Evolutionary conservation across 2,888 invertebrate genomes (phyloP), one percentile per base, ranked within the genome.

Genomic region (Endomychus coccineus): DNA sequence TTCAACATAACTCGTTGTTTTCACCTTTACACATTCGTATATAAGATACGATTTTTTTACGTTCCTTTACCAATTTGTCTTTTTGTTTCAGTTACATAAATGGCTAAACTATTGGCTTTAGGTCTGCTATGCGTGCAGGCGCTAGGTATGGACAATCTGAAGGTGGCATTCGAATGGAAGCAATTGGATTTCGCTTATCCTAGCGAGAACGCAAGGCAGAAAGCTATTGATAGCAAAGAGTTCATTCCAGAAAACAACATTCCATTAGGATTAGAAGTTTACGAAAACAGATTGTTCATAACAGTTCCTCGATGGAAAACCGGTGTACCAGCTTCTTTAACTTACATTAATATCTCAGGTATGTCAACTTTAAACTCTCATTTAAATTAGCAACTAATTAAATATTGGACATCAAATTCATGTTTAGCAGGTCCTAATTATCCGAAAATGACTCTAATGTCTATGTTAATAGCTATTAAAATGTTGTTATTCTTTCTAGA

Each of bases 241-340:
- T 85, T 78, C 52, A 73, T 82, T 21, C 81, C 77, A 6, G 75
- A 77, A 55, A 79, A 81, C 58, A 82, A 81, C 44, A 69, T 85
- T 14, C 85, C 85, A 0, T 73, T 84, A 56, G 87, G 87, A 0
- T 57, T 88, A 12, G 86, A 86, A 54, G 69, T 80, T 2, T 77
- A 76, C 68, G 71, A 70, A 3, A 68, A 79, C 39, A 73, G 80
- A 6, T 66, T 88, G 5, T 89, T 83, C 62, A 67, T 89, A 2
- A 81, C 83, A 2, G 66, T 85, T 32, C 88, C 88, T 0, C 77
- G 80, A 44, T 85, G 84, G 85, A 76, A 78, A 34, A 66, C 70
- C 16, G 86, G 86, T 0, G 77, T 84, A 0, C 85, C 86, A 0
- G 77, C 83, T 14, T 81, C 81, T 42, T 70, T 87, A 58, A 78